Evolutionary conservation across 2,113 vertebrate species (phyloP).

Genomic region (Notiomystis cincta): DNA sequence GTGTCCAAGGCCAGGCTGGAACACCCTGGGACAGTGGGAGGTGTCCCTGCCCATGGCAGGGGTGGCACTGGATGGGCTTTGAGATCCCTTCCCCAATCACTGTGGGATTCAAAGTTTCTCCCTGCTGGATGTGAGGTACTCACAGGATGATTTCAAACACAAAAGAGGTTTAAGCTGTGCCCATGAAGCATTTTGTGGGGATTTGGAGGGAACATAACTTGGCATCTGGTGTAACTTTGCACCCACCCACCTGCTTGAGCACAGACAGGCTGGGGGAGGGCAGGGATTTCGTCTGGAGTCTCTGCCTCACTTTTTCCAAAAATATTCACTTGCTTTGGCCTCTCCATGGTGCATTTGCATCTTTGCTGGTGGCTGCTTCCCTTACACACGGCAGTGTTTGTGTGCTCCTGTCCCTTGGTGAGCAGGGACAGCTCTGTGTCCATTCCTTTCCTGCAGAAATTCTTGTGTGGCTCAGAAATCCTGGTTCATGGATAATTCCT

Average conservation of each 20-base stretch:
- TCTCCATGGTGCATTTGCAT: not conserved
- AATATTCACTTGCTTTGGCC: not conserved
- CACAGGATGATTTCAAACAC: not conserved
- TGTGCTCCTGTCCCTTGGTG: fast-evolving
- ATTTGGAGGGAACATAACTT: not conserved
- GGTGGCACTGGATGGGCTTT: fast-evolving
- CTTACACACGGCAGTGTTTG: fast-evolving
- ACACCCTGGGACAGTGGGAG: not conserved
- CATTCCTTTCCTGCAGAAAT: not conserved
- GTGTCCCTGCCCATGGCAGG: not conserved
- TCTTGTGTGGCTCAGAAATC: not conserved
- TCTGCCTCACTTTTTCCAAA: not conserved
- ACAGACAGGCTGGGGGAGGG: not conserved
- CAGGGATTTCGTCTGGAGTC: not conserved
- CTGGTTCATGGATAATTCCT: no score
- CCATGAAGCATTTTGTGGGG: not conserved
- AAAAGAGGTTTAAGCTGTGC: not conserved
- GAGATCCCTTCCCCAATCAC: not conserved
- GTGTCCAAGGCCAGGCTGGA: not conserved
- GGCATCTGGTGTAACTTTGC: not conserved
- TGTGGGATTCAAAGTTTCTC: not conserved
- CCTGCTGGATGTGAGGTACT: not conserved
- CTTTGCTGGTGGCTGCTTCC: not conserved
- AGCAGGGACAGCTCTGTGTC: not conserved
- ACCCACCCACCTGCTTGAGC: not conserved